phyloP scores from a whole-genome alignment of 2,888 invertebrate genomes.

The Leuctra nigra region DNA sequence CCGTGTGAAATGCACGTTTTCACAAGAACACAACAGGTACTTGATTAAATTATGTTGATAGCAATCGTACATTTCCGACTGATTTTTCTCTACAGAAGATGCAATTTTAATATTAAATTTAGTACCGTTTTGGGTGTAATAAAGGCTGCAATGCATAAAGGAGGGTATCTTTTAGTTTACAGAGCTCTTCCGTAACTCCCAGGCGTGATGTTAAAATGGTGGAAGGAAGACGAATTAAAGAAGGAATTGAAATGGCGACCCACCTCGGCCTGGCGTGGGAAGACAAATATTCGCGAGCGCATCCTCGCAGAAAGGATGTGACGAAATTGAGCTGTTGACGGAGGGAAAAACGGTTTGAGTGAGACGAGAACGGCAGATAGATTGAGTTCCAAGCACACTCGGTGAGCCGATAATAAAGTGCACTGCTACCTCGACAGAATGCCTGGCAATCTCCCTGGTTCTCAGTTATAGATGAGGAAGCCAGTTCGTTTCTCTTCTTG shows the following conservation, averaged over 20 bases:
- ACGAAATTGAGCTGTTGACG: conserved; percentile 18
- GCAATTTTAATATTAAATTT: no score
- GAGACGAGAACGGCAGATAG: conserved; percentile 14
- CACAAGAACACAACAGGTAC: no score
- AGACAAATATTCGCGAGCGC: conserved; percentile 8
- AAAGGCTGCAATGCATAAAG: not conserved
- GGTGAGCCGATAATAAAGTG: no score
- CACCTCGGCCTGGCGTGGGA: not conserved
- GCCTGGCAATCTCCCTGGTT: no score
- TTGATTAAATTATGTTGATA: no score
- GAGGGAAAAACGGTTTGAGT: conserved; percentile 9
- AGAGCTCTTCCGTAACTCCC: not conserved
- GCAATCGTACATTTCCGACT: no score
- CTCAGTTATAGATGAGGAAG: no score
- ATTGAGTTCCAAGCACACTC: conserved; percentile 13
- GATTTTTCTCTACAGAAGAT: no score
- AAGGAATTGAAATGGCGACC: conserved; percentile 7
- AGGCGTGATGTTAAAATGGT: not conserved
- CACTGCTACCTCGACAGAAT: no score
- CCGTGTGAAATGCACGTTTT: no score
- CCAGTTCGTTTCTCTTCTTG: no score
- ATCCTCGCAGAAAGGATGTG: conserved; percentile 7
- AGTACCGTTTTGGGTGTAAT: no score
- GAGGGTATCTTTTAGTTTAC: not conserved
- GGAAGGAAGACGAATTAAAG: conserved; percentile 15